These are phyloP conservation scores for Lipotes vexillifer DNA, from an alignment of 2,113 vertebrate genomes.

Conservation along the genomic window DNA sequence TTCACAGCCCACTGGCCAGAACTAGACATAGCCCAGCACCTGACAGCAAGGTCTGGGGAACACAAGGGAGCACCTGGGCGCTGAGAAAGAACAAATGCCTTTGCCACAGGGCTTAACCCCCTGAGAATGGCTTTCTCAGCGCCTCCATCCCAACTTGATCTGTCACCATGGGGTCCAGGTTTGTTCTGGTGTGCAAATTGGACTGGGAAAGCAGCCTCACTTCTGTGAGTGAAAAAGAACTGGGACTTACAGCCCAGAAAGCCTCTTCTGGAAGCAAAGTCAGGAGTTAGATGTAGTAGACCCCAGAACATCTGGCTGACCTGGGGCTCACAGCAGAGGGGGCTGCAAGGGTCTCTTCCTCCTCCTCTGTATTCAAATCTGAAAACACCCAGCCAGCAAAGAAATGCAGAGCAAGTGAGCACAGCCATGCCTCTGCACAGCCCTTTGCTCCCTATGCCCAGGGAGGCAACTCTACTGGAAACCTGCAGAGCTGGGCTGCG, in stretches of 20 bases:
- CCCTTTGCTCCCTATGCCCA: neutral
- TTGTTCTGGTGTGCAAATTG: neutral
- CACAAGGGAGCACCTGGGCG: rapidly evolving
- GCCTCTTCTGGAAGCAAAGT: neutral
- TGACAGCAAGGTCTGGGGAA: neutral
- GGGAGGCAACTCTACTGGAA: neutral
- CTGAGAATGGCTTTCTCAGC: neutral
- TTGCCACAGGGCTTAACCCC: neutral
- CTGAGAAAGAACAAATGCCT: neutral
- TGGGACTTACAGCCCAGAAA: neutral
- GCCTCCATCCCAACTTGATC: neutral
- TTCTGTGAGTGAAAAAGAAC: neutral
- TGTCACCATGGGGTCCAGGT: neutral
- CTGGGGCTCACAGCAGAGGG: rapidly evolving
- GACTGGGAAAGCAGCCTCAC: neutral
- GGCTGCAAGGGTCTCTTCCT: neutral
- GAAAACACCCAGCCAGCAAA: neutral
- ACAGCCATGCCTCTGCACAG: no score
- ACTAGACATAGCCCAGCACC: neutral
- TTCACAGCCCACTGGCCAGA: neutral
- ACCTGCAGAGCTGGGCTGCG: neutral
- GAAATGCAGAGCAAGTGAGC: neutral
- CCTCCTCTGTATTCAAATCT: neutral
- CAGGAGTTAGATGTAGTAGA: neutral
- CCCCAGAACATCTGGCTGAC: neutral